Evolutionary conservation across 2,797 vertebrate species (phyloP), one percentile per base, ranked within the genome.

Genomic region (Avahi laniger): DNA sequence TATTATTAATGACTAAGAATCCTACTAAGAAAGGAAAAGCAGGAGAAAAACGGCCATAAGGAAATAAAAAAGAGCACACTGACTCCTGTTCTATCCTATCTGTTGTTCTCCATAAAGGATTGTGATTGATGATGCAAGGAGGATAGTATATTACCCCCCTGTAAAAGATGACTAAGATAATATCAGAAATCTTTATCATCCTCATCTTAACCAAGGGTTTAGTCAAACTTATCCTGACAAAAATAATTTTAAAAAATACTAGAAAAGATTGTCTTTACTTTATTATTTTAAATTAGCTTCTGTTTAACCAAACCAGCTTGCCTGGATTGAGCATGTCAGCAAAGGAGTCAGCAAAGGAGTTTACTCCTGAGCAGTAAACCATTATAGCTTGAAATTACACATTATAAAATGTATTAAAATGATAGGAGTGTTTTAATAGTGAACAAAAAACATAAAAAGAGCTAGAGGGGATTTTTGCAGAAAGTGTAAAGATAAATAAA

Each of bases 321-420:
- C 67, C 30, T 70, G 75, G 35, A 79, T 76, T 79, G 48, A 96
- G 12, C 15, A 63, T 91, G 65, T 69, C 43, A 93, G 48, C 83
- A 95, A 83, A 81, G 4, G 50, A 86, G n/a, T 81, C 28, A 61
- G 41, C 26, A 94, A 92, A 92, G 43, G 43, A 43, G 43, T 43
- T 43, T 43, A 43, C 46, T 81, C 46, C 33, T 61, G 5, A 93
- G 61, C 17, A 48, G 7, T 73, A 91, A 96, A 93, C 22, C 22
- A 85, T 52, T 35, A 83, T 59, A 63, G 11, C 24, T 75, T 92
- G 9, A 96, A 95, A 90, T 83, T 79, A 83, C 3, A 95, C 14
- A 76, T 88, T 76, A 72, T 63, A 95, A 94, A 85, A 46, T 87
- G 10, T 28, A 90, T 54, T 57, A 88, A 97, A 88, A 69, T 92